These are phyloP conservation scores for Perca fluviatilis DNA, from an alignment of 2,113 vertebrate species.

Conservation along the genomic window DNA sequence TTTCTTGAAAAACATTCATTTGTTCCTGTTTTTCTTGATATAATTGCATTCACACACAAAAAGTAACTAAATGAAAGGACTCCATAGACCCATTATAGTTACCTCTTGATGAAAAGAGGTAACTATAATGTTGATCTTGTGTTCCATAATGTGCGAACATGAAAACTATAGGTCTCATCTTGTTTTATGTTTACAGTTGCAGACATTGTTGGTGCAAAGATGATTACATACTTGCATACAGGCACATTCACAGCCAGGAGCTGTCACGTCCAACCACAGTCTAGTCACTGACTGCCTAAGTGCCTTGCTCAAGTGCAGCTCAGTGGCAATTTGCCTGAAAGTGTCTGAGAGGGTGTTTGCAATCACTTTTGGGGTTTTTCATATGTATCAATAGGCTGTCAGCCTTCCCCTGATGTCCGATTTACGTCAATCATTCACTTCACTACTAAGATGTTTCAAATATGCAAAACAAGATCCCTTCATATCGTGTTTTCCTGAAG, in stretches of 20 bases:
- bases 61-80: not conserved
- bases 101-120: not conserved
- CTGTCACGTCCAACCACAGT: slow-evolving; percentile 56
- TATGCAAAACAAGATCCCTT: not conserved
- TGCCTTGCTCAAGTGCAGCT: slow-evolving; percentile 30
- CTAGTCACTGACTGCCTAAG: slow-evolving; percentile 43
- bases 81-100: not conserved
- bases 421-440: not conserved
- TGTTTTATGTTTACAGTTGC: slow-evolving; percentile 8
- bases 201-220: not conserved
- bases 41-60: not conserved
- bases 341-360: not conserved
- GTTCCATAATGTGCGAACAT: not conserved
- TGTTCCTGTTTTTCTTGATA: not conserved
- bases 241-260: slow-evolving; percentile 39
- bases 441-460: not conserved
- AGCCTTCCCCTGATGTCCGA: no score
- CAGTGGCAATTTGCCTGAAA: slow-evolving; percentile 31
- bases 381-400: no score
- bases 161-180: slow-evolving; percentile 3
- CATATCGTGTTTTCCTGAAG: not conserved
- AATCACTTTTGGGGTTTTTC: no score
- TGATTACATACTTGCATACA: slow-evolving; percentile 36
- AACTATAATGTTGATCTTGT: not conserved
- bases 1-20: no score